phyloP scores from a whole-genome alignment of 92 coral and sea anemone species.

The Porites cylindrica region DNA sequence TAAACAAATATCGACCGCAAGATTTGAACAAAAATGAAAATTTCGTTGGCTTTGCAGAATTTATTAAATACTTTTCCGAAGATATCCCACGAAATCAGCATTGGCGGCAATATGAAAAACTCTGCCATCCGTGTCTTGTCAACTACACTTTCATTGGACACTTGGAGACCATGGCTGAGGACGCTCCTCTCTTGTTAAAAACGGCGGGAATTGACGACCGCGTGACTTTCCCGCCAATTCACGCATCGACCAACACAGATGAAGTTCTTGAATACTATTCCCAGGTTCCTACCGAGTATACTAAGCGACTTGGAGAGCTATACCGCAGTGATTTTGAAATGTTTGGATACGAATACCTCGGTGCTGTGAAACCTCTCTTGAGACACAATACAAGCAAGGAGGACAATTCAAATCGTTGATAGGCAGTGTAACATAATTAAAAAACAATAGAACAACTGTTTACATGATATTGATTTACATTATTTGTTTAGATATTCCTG shows the following conservation, averaged over 20 bases:
- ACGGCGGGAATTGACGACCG: slow-evolving; percentile 38
- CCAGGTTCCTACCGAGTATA: slow-evolving; percentile 5
- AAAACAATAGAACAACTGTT: too few species aligned
- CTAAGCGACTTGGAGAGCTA: slow-evolving; percentile 5
- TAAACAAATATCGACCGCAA: slow-evolving; percentile 6
- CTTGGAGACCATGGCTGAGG: slow-evolving; percentile 16
- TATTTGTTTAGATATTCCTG: too few species aligned
- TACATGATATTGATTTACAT: too few species aligned
- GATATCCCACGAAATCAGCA: slow-evolving; percentile 6
- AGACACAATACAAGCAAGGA: background rate
- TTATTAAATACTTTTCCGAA: slow-evolving; percentile 13
- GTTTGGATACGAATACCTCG: slow-evolving; percentile 15
- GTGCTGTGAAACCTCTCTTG: slow-evolving; percentile 1
- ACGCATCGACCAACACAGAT: background rate
- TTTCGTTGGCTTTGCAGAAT: background rate
- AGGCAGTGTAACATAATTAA: too few species aligned
- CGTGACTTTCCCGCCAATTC: slow-evolving; percentile 38
- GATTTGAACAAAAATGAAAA: background rate
- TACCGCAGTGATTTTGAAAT: slow-evolving; percentile 22
- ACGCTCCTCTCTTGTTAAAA: slow-evolving; percentile 12
- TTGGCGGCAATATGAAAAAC: slow-evolving; percentile 26
- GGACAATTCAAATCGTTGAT: background rate
- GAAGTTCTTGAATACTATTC: slow-evolving; percentile 22
- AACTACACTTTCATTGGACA: slow-evolving; percentile 36
- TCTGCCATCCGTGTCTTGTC: slow-evolving; percentile 25